Evolutionary conservation across 2,797 vertebrate genomes (phyloP), one percentile per base, ranked within the genome.

Genomic region (Sternarchorhynchus goeldii): DNA sequence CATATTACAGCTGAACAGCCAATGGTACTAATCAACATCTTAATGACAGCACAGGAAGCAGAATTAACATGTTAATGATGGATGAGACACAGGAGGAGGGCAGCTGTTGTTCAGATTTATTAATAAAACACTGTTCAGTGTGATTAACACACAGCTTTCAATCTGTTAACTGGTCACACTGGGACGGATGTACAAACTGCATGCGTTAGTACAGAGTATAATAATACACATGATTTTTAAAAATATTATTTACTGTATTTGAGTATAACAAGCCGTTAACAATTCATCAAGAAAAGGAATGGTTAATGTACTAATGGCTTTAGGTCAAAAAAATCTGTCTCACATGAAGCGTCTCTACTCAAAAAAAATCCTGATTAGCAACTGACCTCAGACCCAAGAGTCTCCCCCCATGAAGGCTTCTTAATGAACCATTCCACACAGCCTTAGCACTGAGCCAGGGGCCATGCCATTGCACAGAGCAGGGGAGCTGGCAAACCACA

Each of bases 21-120:
- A 57, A 77, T 79, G 73, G 88, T 89, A 87, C 90, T 87, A 92
- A 90, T 90, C 85, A 87, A 77, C 70, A 82, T 86, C 87, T 84
- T 83, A 84, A 75, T 88, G 86, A 91, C 85, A 69, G 80, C 83
- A 85, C 84, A 87, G 87, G 89, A 91, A 90, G 84, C 85, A 69
- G 83, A 85, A 85, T 86, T 84, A 86, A 84, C 64, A 34, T 83
- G 86, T 83, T 89, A 82, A 74, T 18, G 78, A 85, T 77, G 20
- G 31, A 53, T 16, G 21, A 14, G 21, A 53, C 4, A 69, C 41
- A 69, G 66, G 53, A 16, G 55, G 41, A 55, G 20, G 50, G 7
- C 39, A 25, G 70, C 62, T 73, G 67, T 62, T 67, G 18, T 39
- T 66, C 36, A 14, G 50, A 10, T 29, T 69, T 53, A 73, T 77